Evolutionary conservation across 2,888 invertebrate genomes (phyloP).

Genomic region (Artemia sinica): DNA sequence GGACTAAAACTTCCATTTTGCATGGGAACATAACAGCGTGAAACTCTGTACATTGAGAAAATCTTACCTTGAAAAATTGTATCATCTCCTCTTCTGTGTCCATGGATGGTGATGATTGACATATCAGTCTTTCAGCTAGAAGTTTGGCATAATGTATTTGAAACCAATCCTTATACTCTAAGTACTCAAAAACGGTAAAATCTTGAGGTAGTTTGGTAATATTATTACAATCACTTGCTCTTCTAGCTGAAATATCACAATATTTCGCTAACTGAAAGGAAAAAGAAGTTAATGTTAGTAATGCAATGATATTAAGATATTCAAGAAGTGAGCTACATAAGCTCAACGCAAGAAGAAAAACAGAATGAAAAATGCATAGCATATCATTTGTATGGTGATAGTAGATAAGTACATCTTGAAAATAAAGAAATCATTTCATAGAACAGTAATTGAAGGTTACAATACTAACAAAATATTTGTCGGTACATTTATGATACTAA

Average conservation of each 20-base stretch:
- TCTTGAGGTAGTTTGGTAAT: slow-evolving; percentile 67
- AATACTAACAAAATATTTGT: too few species aligned
- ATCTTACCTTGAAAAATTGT: slow-evolving; percentile 56
- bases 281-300: neutral
- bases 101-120: slow-evolving; percentile 84
- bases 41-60: too few species aligned
- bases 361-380: too few species aligned
- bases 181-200: slow-evolving; percentile 91
- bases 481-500: too few species aligned
- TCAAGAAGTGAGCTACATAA: neutral
- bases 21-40: too few species aligned
- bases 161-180: slow-evolving; percentile 98
- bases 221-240: slow-evolving; percentile 56
- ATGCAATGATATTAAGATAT: too few species aligned
- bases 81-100: slow-evolving; percentile 98
- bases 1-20: too few species aligned
- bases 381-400: too few species aligned
- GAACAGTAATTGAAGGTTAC: too few species aligned
- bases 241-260: slow-evolving; percentile 68
- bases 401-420: too few species aligned
- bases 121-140: slow-evolving; percentile 78
- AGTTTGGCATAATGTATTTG: slow-evolving; percentile 91
- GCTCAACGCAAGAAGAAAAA: too few species aligned
- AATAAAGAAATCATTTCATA: too few species aligned
- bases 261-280: slow-evolving; percentile 52